Percentiles rank a stretch among this genome's conserved stretches.
phyloP scores from a whole-genome alignment of 2,113 vertebrate species.

The Zeus faber region DNA sequence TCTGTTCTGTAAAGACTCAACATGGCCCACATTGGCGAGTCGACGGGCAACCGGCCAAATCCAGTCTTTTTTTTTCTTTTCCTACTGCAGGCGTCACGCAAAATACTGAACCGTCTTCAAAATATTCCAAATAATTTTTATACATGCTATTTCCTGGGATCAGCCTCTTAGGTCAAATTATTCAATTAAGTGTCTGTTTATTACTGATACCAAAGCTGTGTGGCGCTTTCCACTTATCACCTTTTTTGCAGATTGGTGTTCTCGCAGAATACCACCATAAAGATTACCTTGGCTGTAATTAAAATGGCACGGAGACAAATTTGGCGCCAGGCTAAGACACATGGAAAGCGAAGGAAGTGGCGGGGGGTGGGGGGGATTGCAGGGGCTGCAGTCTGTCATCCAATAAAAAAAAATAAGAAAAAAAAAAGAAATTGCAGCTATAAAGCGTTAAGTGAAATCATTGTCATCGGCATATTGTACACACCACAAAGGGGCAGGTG shows the following conservation, averaged over 20 bases:
- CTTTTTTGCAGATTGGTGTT: constrained; percentile 83
- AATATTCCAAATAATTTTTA: constrained; percentile 71
- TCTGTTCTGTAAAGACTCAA: constrained; percentile 67
- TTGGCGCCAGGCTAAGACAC: constrained; percentile 76
- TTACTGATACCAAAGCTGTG: constrained; percentile 81
- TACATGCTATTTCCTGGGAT: constrained; percentile 75
- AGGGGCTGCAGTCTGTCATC: constrained; percentile 55
- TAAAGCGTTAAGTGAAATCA: constrained; percentile 31
- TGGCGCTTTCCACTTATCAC: constrained; percentile 79
- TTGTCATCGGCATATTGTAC: constrained; percentile 33
- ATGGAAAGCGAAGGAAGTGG: constrained; percentile 56
- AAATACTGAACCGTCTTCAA: constrained; percentile 69
- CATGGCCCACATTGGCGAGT: constrained; percentile 66
- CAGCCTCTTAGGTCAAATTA: constrained; percentile 84
- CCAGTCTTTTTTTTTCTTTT: constrained; percentile 49
- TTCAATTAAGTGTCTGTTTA: constrained; percentile 87
- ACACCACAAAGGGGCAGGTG: constrained; percentile 32
- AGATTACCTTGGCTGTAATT: constrained; percentile 83
- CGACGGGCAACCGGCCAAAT: constrained; percentile 67
- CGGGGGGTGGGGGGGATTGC: constrained; percentile 47
- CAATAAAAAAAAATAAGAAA: constrained; percentile 59
- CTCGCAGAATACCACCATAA: constrained; percentile 79
- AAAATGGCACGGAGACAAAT: constrained; percentile 84
- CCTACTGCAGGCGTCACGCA: constrained; percentile 61
- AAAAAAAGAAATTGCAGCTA: constrained; percentile 36